Base-by-base conservation (phyloP, 2,797 vertebrate genomes). In the Adrianichthys oophorus region DNA sequence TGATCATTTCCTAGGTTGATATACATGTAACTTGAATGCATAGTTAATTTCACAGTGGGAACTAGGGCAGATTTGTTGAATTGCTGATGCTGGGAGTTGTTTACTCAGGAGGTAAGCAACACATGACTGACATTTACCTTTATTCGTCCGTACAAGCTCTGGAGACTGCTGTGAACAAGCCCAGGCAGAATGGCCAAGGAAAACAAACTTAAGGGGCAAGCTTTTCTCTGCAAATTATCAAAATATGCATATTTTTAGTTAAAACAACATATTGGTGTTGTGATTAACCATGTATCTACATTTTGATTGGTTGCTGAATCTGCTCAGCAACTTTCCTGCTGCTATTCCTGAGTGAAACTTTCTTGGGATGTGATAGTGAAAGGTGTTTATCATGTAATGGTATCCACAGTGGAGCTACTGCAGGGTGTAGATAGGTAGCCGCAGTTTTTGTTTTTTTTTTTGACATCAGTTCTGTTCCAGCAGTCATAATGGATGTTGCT, bases 381-480 rank as follows among this genome's bases (percentile, higher is more conserved):
- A 84, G 83, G 85, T 89, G 85, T 89, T 89, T 88, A 85, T 89
- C 87, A 78, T 73, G 85, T 84, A 83, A 80, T 82, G 82, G 85
- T 87, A 87, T 88, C 85, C 87, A 87, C 87, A 88, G 85, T 62
- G 85, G 87, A 89, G 79, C 83, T 83, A 73, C 87, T 89, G 87
- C 85, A 86, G 76, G 76, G 82, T 44, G 62, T 80, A 81, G 87
- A 89, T 89, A 88, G 85, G 76, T 67, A 66, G 85, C 82, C 70
- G 85, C 83, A 82, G 78, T 84, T 32, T 32, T 10, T 32, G 10
- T 12, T 32, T 32, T 12, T 2, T 12, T 32, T 32, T 12, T 37
- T 83, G 76, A 79, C 76, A 85, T 85, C 87, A 84, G 79, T 81
- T 79, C 79, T 77, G 77, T 87, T 85, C 83, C 87, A 87, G 83